Evolutionary conservation across 2,113 vertebrate genomes (phyloP).

Genomic region (Daphoenositta chrysoptera): DNA sequence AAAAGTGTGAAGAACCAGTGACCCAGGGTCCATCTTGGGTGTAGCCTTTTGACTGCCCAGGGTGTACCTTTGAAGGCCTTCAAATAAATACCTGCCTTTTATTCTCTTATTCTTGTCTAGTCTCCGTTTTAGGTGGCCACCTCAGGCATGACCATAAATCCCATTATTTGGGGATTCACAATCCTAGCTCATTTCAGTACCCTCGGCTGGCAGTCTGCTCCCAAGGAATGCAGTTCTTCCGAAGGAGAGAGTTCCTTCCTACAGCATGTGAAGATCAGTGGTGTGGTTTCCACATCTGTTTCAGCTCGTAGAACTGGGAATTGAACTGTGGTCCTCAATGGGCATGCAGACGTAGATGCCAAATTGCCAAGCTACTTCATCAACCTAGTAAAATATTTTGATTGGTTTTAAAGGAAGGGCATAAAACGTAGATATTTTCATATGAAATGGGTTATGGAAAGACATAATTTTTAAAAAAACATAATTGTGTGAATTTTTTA

Average conservation of each 20-base stretch:
- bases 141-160: no score
- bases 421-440: conserved; percentile 24
- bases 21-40: no score
- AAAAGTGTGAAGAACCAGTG: no score
- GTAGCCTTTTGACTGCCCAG: no score
- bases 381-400: conserved; percentile 59
- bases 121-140: no score
- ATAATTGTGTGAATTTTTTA: conserved; percentile 17
- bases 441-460: conserved; percentile 21
- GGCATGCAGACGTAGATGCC: not conserved
- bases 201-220: not conserved
- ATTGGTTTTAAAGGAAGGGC: conserved; percentile 16
- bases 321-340: not conserved
- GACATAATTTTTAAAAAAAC: not conserved
- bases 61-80: no score
- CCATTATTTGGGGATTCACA: not conserved
- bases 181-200: not conserved
- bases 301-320: not conserved
- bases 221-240: not conserved
- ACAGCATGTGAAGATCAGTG: not conserved
- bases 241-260: not conserved
- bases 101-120: no score
- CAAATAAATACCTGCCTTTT: no score
- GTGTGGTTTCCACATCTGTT: not conserved
- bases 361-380: conserved; percentile 6